Conservation (phyloP, 1,140 invertebrate genomes). For the Phymastichus coffea region DNA sequence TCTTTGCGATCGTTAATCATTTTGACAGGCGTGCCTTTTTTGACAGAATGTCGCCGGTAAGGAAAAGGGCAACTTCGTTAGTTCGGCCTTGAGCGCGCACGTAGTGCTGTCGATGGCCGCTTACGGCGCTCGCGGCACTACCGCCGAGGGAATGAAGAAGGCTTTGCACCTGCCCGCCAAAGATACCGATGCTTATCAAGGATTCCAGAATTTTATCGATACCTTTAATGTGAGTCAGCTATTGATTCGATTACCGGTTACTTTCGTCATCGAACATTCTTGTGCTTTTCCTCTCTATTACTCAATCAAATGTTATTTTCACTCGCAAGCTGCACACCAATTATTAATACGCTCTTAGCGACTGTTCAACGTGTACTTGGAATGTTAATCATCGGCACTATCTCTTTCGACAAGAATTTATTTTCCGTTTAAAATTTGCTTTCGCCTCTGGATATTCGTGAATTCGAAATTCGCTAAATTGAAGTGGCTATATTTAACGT, state of each 20-base stretch:
- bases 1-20: not conserved
- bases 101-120: conserved; percentile 39
- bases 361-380: too few relatives aligned
- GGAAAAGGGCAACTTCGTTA: conserved; percentile 31
- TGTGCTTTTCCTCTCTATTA: not conserved
- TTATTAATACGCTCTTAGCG: too few relatives aligned
- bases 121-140: conserved; percentile 33
- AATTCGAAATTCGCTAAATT: too few relatives aligned
- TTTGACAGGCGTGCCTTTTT: too few relatives aligned
- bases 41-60: conserved; percentile 26
- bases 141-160: conserved; percentile 28
- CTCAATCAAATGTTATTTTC: not conserved
- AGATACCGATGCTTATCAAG: conserved; percentile 20
- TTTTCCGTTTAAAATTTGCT: too few relatives aligned
- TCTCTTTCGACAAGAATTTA: too few relatives aligned
- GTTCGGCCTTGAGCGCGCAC: conserved; percentile 44
- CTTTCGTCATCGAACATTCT: not conserved
- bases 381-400: too few relatives aligned
- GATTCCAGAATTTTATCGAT: conserved; percentile 30
- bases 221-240: conserved; percentile 30
- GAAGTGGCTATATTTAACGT: too few relatives aligned
- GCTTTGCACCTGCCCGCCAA: conserved; percentile 21
- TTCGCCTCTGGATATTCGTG: too few relatives aligned
- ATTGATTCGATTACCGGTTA: not conserved
- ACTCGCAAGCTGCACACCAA: too few relatives aligned